A percentile compares a stretch with the other conserved stretches of the same genome.
phyloP scores from a whole-genome alignment of 1,140 invertebrate genomes.

The Rhagoletis zephyria region DNA sequence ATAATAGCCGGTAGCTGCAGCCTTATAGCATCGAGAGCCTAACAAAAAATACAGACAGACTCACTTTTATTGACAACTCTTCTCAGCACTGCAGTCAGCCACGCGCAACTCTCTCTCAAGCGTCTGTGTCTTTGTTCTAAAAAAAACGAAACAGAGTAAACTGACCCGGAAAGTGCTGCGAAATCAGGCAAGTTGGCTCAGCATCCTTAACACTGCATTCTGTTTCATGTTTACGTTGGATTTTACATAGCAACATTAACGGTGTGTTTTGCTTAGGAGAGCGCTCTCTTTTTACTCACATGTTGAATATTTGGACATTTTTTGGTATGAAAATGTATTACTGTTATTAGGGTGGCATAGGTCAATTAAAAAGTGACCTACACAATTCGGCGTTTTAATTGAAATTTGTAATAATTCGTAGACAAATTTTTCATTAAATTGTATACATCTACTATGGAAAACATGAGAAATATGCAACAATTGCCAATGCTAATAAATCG shows the following conservation, averaged over 20 bases:
- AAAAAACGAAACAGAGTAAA: not conserved
- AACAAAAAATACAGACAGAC: not conserved
- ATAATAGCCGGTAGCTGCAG: slow-evolving; percentile 7
- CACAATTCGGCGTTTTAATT: too few species aligned
- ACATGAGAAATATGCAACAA: too few species aligned
- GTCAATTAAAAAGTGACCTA: too few species aligned
- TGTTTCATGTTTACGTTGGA: not conserved
- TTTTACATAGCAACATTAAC: not conserved
- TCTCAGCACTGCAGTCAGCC: not conserved
- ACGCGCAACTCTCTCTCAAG: too few species aligned
- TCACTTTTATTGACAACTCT: not conserved
- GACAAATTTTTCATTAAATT: too few species aligned
- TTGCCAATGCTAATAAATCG: too few species aligned
- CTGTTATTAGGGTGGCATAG: too few species aligned
- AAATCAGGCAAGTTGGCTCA: too few species aligned
- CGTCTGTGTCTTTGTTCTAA: not conserved
- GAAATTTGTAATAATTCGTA: too few species aligned
- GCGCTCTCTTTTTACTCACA: not conserved
- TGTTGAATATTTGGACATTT: not conserved
- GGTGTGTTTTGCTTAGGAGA: not conserved
- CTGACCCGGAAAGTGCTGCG: not conserved
- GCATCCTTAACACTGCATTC: too few species aligned
- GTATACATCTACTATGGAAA: too few species aligned
- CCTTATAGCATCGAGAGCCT: not conserved
- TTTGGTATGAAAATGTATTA: too few species aligned